phyloP scores from a whole-genome alignment of 2,888 invertebrate genomes.

The Dinocampus coccinellae region DNA sequence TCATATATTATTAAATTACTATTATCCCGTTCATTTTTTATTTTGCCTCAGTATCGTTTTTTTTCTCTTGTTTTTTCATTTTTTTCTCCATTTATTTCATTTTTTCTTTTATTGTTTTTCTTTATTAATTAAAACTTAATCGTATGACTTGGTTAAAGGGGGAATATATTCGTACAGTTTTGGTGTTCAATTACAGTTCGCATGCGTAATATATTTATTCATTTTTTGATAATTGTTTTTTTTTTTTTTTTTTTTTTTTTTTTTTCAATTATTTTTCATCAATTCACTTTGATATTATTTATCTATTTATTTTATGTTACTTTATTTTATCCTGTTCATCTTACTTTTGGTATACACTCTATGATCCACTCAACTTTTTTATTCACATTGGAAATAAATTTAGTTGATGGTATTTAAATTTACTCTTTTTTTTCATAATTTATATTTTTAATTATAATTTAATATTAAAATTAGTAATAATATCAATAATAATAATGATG shows the following conservation, averaged over 20 bases:
- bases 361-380: slow-evolving; percentile 8
- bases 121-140: slow-evolving; percentile 45
- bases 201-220: too few relatives aligned
- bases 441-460: neutral
- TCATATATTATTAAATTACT: too few relatives aligned
- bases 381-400: neutral
- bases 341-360: slow-evolving; percentile 12
- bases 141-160: slow-evolving; percentile 45
- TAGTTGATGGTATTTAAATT: neutral
- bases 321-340: too few relatives aligned
- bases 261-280: slow-evolving; percentile 14
- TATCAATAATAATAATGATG: neutral
- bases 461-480: neutral
- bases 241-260: slow-evolving; percentile 29
- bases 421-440: slow-evolving; percentile 26
- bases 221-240: too few relatives aligned
- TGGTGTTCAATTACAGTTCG: slow-evolving; percentile 69
- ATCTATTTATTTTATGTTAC: slow-evolving; percentile 25
- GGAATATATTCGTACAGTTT: slow-evolving; percentile 61
- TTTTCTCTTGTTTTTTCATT: too few relatives aligned
- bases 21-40: too few relatives aligned
- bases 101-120: slow-evolving; percentile 43
- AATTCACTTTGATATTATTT: slow-evolving; percentile 16
- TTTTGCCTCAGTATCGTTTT: too few relatives aligned
- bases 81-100: slow-evolving; percentile 31